Evolutionary conservation across 2,797 vertebrate genomes (phyloP), one percentile per base, ranked within the genome.

Genomic region (Jordanella pulchra): DNA sequence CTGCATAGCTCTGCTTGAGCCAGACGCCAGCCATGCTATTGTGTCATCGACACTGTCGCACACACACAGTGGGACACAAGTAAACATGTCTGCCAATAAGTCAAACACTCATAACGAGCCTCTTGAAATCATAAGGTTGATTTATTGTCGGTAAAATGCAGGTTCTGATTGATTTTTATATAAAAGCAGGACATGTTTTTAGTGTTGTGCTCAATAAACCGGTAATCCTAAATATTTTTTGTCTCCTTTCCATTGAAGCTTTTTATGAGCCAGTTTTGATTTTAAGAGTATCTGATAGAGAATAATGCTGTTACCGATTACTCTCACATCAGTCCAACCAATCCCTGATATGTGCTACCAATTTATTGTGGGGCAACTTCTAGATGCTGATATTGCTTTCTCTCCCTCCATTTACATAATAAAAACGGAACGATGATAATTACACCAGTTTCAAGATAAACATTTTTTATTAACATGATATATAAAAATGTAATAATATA

Each of bases 191-290:
- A 79, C 72, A 69, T 82, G 79, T 91, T 87, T 89, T 80, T 75
- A 53, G 58, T 35, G 71, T 79, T 76, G 92, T 91, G 81, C 84
- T 81, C 35, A 35, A 39, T 56, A 71, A 83, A 84, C 76, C 84
- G 85, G 77, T 75, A 79, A 80, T 86, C 83, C 61, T 84, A 84
- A 77, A 80, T 80, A 50, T 66, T 67, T 83, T 78, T 80, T 89
- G 90, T 86, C 83, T 71, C 81, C 71, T 54, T n/a, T 92, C 89
- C 86, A 91, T 86, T 85, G 85, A 88, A 86, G 79, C 76, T 87
- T 73, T 83, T 54, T 32, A 23, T 67, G 90, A 92, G 93, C 93
- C 92, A 93, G 93, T 93, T 92, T 80, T 80, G 77, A 80, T 68
- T 70, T 55, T 17, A 70, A 81, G 66, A 45, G 3, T 80, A n/a